Percentiles rank a stretch among this genome's conserved stretches.
phyloP scores from a whole-genome alignment of 1,140 invertebrate species.

The Cydia amplana region DNA sequence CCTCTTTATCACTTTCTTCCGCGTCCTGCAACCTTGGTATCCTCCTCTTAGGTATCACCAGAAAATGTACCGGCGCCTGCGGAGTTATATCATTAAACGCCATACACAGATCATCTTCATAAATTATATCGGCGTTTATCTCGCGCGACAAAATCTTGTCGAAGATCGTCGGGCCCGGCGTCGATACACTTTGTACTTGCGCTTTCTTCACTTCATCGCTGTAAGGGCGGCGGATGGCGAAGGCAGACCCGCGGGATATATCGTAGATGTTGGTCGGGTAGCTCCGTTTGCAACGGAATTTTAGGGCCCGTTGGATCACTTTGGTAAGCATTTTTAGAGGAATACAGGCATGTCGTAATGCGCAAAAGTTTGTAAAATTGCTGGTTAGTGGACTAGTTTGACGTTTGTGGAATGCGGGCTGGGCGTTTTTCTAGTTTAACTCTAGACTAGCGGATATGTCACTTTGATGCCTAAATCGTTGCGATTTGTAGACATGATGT shows the following conservation, averaged over 20 bases:
- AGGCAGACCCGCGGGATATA: conserved; percentile 62
- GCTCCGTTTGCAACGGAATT: conserved; percentile 66
- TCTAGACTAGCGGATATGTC: neutral
- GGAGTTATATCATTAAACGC: conserved; percentile 90
- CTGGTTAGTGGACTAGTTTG: neutral
- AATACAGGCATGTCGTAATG: conserved; percentile 1
- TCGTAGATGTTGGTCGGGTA: conserved; percentile 76
- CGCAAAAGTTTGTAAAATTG: neutral
- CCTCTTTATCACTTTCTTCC: conserved; percentile 70
- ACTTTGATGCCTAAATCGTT: too few relatives aligned
- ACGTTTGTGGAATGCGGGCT: conserved; percentile 3
- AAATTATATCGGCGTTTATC: conserved; percentile 89
- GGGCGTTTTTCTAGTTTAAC: neutral
- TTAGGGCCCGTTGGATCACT: conserved; percentile 70
- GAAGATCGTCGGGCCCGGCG: conserved; percentile 85
- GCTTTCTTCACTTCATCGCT: conserved; percentile 72
- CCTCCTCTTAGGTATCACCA: conserved; percentile 89
- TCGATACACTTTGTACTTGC: conserved; percentile 55
- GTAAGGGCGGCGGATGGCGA: conserved; percentile 63
- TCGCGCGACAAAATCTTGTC: conserved; percentile 88
- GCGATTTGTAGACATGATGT: too few relatives aligned
- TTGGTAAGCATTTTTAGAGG: conserved; percentile 70
- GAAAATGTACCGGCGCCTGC: conserved; percentile 90
- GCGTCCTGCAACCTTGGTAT: conserved; percentile 82
- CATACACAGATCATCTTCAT: conserved; percentile 89